A percentile compares a stretch with the other conserved stretches of the same genome.
These are phyloP conservation scores for Synanthedon tipuliformis DNA, from an alignment of 2,888 invertebrate species.

Conservation along the genomic window DNA sequence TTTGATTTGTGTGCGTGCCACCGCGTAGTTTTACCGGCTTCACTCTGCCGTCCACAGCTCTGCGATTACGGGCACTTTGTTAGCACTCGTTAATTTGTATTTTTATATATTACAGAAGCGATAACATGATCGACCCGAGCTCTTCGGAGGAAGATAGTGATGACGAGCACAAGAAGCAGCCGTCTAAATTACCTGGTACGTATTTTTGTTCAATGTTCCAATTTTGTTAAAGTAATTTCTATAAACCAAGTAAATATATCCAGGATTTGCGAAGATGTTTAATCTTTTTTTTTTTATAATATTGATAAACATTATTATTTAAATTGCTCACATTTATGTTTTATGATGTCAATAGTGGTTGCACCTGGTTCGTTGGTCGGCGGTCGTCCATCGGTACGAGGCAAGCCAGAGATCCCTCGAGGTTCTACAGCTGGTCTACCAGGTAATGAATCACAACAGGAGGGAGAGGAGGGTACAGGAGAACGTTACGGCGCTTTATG, in stretches of 20 bases:
- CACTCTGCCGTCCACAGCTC: no score
- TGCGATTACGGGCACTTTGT: no score
- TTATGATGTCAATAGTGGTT: constrained; percentile 20
- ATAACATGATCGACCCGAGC: constrained; percentile 91
- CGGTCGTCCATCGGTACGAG: constrained; percentile 55
- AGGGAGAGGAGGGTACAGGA: no score
- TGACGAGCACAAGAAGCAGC: constrained; percentile 81
- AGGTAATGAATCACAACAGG: constrained; percentile 21
- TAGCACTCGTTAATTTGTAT: no score
- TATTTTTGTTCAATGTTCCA: neutral
- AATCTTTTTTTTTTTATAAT: no score
- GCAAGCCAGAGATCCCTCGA: constrained; percentile 51
- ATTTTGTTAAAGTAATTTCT: neutral
- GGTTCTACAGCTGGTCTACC: constrained; percentile 57
- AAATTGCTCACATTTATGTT: no score
- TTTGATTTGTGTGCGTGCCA: no score
- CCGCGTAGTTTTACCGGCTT: no score
- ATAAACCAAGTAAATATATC: no score
- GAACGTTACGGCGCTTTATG: no score
- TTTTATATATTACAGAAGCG: constrained; percentile 23
- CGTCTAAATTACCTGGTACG: constrained; percentile 49
- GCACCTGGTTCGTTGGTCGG: constrained; percentile 45
- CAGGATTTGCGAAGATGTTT: no score
- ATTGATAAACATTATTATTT: no score
- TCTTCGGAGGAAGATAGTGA: constrained; percentile 96